Evolutionary conservation across 2,113 vertebrate species (phyloP).

Genomic region (Pao palembangensis): DNA sequence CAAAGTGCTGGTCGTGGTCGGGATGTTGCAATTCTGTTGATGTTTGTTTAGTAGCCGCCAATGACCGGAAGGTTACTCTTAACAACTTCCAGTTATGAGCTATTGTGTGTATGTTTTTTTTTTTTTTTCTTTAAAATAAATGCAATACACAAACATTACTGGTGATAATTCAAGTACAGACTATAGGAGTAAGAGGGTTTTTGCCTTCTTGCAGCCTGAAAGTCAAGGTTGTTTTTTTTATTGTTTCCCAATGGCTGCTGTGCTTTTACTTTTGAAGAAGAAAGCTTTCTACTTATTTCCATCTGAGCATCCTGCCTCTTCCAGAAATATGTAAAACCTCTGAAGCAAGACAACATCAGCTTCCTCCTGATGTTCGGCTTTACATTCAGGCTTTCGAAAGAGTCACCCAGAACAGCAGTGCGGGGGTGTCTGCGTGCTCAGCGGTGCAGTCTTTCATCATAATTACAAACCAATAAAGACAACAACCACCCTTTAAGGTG

Average conservation of each 20-base stretch:
- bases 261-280: constrained; percentile 22
- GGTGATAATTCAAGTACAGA: constrained; percentile 7
- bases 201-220: too few species aligned
- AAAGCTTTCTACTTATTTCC: constrained; percentile 28
- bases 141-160: too few species aligned
- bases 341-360: constrained; percentile 13
- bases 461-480: constrained; percentile 36
- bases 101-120: too few species aligned
- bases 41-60: constrained; percentile 20
- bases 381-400: constrained; percentile 18
- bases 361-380: constrained; percentile 9
- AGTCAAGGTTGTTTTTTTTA: neutral
- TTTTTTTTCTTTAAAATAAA: too few species aligned
- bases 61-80: constrained; percentile 10
- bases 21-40: constrained; percentile 22
- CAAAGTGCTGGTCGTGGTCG: constrained; percentile 13
- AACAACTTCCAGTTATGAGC: neutral
- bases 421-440: constrained; percentile 17
- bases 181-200: too few species aligned
- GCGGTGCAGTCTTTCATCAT: constrained; percentile 23
- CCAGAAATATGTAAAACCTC: constrained; percentile 18
- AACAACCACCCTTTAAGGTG: constrained; percentile 13
- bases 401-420: neutral
- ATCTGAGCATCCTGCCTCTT: constrained; percentile 20
- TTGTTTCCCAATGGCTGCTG: constrained; percentile 10